phyloP scores from a whole-genome alignment of 2,888 invertebrate genomes.

The Drosophila stalkeri region DNA sequence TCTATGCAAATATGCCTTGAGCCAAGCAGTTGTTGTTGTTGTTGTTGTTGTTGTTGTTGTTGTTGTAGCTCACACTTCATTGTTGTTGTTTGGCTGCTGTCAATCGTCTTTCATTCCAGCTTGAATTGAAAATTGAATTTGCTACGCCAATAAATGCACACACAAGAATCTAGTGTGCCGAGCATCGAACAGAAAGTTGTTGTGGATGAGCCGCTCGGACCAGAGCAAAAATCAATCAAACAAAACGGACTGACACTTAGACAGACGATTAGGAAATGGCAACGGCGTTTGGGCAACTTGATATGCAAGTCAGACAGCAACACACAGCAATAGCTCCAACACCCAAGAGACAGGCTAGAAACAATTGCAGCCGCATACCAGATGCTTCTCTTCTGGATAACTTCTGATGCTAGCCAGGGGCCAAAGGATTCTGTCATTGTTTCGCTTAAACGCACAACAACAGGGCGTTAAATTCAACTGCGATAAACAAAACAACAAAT shows the following conservation, averaged over 20 bases:
- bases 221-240: conserved; percentile 71
- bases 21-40: not conserved
- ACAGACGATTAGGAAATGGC: conserved; percentile 73
- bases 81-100: conserved; percentile 46
- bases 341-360: conserved; percentile 35
- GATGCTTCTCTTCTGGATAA: conserved; percentile 39
- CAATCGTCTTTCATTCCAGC: conserved; percentile 48
- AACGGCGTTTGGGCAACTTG: conserved; percentile 55
- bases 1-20: conserved; percentile 45
- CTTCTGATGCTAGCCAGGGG: conserved; percentile 34
- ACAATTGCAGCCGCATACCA: conserved; percentile 35
- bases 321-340: conserved; percentile 20
- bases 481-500: conserved; percentile 4
- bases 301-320: conserved; percentile 65
- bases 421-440: conserved; percentile 61
- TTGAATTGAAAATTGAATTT: conserved; percentile 65
- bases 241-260: conserved; percentile 78
- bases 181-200: conserved; percentile 2
- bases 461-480: conserved; percentile 70
- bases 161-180: conserved; percentile 35
- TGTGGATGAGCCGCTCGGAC: conserved; percentile 4
- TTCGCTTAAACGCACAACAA: conserved; percentile 74
- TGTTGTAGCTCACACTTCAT: conserved; percentile 21
- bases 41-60: not conserved
- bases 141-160: conserved; percentile 67